Evolutionary conservation across 2,797 vertebrate species (phyloP), one percentile per base, ranked within the genome.

Genomic region (Holocentrus rufus): DNA sequence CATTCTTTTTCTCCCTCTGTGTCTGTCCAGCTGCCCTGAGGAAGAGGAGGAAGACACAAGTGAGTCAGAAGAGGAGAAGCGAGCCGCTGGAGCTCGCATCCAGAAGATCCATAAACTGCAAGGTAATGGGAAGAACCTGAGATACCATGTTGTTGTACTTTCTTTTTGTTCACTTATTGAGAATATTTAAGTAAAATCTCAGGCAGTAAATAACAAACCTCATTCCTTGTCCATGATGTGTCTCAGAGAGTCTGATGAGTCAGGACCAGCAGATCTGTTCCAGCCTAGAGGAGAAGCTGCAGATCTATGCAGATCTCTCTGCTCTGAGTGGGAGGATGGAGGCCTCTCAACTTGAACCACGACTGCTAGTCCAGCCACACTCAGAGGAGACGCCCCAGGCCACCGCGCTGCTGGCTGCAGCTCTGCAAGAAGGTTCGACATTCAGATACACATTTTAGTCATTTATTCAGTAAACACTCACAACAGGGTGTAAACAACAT

Each of bases 181-280:
- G 2, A 9, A 27, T 49, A 14, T 55, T 53, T 49, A 55, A 14
- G 17, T 50, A 50, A 50, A 18, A 20, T 7, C 20, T 4, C 0
- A 0, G 34, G 47, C 20, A 50, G 20, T 2, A 18, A n/a, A n/a
- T 18, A 52, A 20, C n/a, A 3, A 0, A 34, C 2, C 20, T 15
- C 22, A 0, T 44, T 4, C 31, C 11, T 50, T 50, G 14, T 66
- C 36, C 30, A 3, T 15, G 14, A 44, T 70, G 47, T 80, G 20
- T 60, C 3, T 49, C 84, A 99, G 98, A 97, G 90, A 95, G 89
- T 52, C 92, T 99, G 65, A 93, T 59, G 82, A 93, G 88, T 82
- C 95, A 95, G 57, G 97, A 99, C 89, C 96, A 98, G 77, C 94
- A 96, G 84, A 97, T 99, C 83, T 98, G 96, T 81, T 94, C 80